A percentile compares a stretch with the other conserved stretches of the same genome.
Conservation (phyloP, 2,113 vertebrate genomes). For the Mustela lutreola region DNA sequence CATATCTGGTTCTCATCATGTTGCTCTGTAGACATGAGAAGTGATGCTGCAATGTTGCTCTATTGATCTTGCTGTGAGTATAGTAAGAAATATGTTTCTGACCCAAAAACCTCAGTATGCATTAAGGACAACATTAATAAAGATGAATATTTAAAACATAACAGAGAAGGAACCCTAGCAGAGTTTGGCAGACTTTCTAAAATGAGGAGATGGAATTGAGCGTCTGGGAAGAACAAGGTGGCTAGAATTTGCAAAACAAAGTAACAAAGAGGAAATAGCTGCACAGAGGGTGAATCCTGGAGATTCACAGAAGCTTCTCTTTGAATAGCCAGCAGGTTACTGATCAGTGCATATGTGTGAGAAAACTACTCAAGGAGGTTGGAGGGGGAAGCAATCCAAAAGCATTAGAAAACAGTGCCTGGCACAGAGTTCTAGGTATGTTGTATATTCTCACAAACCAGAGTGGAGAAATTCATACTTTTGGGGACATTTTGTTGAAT, state of each 20-base stretch:
- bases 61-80: neutral
- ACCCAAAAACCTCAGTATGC: neutral
- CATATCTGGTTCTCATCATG: constrained; percentile 18
- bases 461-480: neutral
- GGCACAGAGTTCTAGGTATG: neutral
- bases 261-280: neutral
- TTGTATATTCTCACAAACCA: neutral
- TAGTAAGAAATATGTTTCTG: constrained; percentile 39
- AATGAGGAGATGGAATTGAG: neutral
- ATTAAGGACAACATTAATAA: constrained; percentile 45
- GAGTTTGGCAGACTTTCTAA: neutral
- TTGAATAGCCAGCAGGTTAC: neutral
- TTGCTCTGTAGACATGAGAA: neutral
- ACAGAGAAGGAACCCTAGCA: neutral
- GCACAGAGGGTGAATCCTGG: neutral
- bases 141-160: constrained; percentile 24
- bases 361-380: neutral
- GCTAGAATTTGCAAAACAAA: neutral
- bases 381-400: neutral
- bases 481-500: neutral
- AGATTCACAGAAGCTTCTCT: neutral
- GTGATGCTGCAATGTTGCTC: neutral
- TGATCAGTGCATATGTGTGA: neutral
- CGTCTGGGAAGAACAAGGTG: neutral
- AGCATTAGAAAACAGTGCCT: neutral